Evolutionary conservation across 2,888 invertebrate genomes (phyloP), one percentile per base, ranked within the genome.

Genomic region (Ferdinandea cuprea): DNA sequence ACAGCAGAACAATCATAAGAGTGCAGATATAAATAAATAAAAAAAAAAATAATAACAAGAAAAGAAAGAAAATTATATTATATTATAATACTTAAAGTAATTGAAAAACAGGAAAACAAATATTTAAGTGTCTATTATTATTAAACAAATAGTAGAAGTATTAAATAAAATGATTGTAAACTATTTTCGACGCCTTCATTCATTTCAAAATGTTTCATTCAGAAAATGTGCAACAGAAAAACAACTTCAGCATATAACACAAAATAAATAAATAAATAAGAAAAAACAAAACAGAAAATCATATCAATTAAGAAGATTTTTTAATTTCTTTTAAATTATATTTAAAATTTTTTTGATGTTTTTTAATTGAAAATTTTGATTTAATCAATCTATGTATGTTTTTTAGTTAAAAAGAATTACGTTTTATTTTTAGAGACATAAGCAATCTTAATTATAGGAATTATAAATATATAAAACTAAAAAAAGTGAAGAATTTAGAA

Each of bases 1-100:
- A 83, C 83, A 83, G 83, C 83, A 83, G 83, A 83, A 83, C 83
- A 83, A 83, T 83, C 83, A 83, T 83, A 78, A 44, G 83, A 83
- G 83, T 83, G 83, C 83, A 83, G 83, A 83, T 78, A 73, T 63
- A 72, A 56, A 66, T 44, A 76, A 76, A 80, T 6, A 28, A 72
- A 54, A 76, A 76, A 80, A 8, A 28, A 72, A 54, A 11, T 17
- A 61, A 61, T 48, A 19, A 11, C n/a, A 61, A 61, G 42, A 19
- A 48, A 46, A 19, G 32, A 15, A 9, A 63, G 66, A 59, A 19
- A 46, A 28, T 8, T 63, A 65, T 69, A 48, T 54, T 80, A 74
- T 59, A 65, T 9, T 58, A 69, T 42, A 63, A 44, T 37, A 37
- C 69, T 48, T 72, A 61, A 73, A 73, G 25, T 42, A 58, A 44